phyloP scores from a whole-genome alignment of 2,888 invertebrate species.

The Volucella bombylans region DNA sequence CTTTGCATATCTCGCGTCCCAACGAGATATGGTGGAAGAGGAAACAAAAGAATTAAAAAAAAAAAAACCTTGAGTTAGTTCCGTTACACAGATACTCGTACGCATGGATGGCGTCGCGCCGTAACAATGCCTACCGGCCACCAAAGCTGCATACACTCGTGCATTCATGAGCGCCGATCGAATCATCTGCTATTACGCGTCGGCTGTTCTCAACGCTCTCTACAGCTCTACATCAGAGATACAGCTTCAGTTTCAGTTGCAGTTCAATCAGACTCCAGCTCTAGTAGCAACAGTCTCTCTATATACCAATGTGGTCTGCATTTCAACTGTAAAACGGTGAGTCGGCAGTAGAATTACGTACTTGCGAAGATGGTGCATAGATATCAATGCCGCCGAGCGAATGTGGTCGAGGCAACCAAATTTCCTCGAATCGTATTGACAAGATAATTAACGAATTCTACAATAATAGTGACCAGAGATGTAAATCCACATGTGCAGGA shows the following conservation, averaged over 20 bases:
- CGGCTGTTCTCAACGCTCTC: slow-evolving; percentile 55
- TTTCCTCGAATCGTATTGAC: slow-evolving; percentile 73
- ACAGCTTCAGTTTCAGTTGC: not conserved
- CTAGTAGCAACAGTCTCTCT: slow-evolving; percentile 59
- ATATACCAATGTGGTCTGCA: slow-evolving; percentile 60
- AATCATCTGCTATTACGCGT: slow-evolving; percentile 73
- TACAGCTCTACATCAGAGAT: slow-evolving; percentile 22
- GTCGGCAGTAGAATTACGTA: not conserved
- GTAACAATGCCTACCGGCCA: slow-evolving; percentile 68
- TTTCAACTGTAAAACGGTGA: not conserved
- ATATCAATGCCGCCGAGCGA: slow-evolving; percentile 55
- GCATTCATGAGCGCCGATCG: slow-evolving; percentile 57
- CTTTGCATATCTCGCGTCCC: slow-evolving; percentile 1
- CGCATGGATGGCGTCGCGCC: slow-evolving; percentile 15
- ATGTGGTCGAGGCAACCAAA: slow-evolving; percentile 72
- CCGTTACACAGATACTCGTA: slow-evolving; percentile 56
- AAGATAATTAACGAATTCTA: slow-evolving; percentile 74
- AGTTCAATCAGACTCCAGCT: too few relatives aligned
- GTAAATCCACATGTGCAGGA: slow-evolving; percentile 47
- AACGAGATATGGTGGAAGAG: slow-evolving; percentile 25
- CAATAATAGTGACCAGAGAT: slow-evolving; percentile 45
- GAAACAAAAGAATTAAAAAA: not conserved
- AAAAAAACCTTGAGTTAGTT: slow-evolving; percentile 62
- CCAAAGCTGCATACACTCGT: slow-evolving; percentile 49
- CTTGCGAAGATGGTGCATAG: slow-evolving; percentile 47